phyloP scores from a whole-genome alignment of 1,140 invertebrate species.

The Sitophilus oryzae region DNA sequence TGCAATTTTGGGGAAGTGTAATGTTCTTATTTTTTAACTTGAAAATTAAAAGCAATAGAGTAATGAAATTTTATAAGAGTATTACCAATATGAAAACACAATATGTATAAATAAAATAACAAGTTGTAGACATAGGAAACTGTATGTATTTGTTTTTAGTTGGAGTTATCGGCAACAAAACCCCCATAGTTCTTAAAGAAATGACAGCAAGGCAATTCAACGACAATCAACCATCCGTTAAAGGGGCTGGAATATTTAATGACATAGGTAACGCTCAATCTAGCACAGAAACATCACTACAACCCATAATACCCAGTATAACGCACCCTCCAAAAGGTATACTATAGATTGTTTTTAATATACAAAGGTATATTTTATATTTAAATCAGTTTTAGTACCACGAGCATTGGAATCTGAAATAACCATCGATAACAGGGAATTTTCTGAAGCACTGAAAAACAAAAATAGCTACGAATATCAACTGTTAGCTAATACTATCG shows the following conservation, averaged over 20 bases:
- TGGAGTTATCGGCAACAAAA: conserved; percentile 52
- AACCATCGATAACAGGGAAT: conserved; percentile 60
- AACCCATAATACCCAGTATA: not conserved
- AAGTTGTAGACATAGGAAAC: not conserved
- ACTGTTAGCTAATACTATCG: conserved; percentile 51
- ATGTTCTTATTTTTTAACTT: no score
- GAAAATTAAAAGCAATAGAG: conserved; percentile 2
- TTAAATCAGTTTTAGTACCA: conserved; percentile 52
- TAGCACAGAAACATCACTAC: not conserved
- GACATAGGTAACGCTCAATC: conserved; percentile 2
- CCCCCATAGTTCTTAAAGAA: conserved; percentile 40
- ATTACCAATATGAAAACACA: not conserved
- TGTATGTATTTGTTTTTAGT: conserved; percentile 41
- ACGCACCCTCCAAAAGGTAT: no score
- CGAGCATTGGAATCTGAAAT: conserved; percentile 61
- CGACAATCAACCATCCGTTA: conserved; percentile 25
- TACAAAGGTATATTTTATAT: not conserved
- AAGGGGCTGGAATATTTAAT: conserved; percentile 32
- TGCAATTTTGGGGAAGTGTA: no score
- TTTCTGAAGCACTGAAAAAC: conserved; percentile 52
- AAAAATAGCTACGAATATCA: conserved; percentile 57
- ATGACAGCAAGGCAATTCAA: conserved; percentile 38
- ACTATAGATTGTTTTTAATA: not conserved
- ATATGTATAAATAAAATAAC: conserved; percentile 3
- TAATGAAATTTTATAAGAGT: no score